Base-by-base conservation (phyloP, 2,113 vertebrate genomes). In the Eretmochelys imbricata region DNA sequence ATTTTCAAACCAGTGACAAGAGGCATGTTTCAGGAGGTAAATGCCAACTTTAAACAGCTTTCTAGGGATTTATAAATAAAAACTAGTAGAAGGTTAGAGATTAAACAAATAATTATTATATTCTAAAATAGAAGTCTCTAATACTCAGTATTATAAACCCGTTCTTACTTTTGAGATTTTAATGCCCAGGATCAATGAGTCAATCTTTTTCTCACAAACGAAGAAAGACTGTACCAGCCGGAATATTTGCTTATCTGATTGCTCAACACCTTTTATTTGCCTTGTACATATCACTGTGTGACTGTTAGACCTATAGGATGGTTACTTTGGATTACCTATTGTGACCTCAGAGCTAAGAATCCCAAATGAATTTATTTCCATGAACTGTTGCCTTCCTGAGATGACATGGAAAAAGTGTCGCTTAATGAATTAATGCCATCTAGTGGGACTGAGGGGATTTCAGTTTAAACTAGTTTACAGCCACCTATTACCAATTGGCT, bases 341-440 rank as follows among this genome's bases (percentile, higher is more conserved):
- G 46, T 46, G 20, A 35, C 10, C 42, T 48, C 42, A 85, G 81
- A 59, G 85, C 85, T 31, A 50, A 79, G 72, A 42, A 88, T 46
- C 85, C 42, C 49, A 50, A 22, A 88, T 81, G 83, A 87, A 81
- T 27, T 48, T 50, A 35, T 14, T 27, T n/a, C 54, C 29, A 49
- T 1, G 72, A 78, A 87, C 57, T 50, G 29, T 57, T 27, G 87
- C 24, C 87, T 51, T 87, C 88, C 22, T 69, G 31, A 69, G 84
- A 8, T 4, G 10, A 80, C 46, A 92, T 53, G 38, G 62, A 53
- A 38, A 88, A 96, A 93, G 53, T 69, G 89, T 95, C 87, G 75
- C 62, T 97, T 97, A 94, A 95, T 95, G 91, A 97, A 92, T 94
- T 91, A 88, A 93, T 97, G 98, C 98, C 98, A 98, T 89, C 98